A percentile compares a stretch with the other conserved stretches of the same genome.
These are phyloP conservation scores for Lithophane semibrunnea DNA, from an alignment of 2,888 invertebrate species.

Conservation along the genomic window DNA sequence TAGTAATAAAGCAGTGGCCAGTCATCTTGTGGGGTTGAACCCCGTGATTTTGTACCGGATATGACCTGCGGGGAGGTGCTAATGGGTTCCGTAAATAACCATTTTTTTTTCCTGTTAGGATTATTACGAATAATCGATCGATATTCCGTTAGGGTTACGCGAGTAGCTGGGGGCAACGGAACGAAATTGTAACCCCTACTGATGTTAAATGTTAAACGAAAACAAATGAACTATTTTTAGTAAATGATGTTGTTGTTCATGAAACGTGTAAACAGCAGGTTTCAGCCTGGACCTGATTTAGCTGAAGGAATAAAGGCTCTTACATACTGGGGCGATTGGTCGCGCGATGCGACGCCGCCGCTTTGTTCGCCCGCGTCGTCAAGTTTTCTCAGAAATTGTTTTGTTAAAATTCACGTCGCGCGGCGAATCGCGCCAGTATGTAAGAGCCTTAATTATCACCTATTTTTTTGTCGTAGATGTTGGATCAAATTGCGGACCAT, in stretches of 20 bases:
- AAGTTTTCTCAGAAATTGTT: too few species aligned
- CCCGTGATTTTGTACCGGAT: conserved; percentile 86
- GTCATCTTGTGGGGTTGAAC: conserved; percentile 80
- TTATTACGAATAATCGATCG: conserved; percentile 73
- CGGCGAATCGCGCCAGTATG: too few species aligned
- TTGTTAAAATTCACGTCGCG: too few species aligned
- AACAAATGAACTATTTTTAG: too few species aligned
- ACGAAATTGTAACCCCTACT: conserved; percentile 30
- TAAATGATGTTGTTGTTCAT: background rate
- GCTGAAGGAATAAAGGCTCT: too few species aligned
- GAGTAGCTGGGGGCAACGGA: conserved; percentile 60
- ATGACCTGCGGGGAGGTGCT: conserved; percentile 83
- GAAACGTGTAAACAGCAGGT: background rate
- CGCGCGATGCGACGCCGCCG: too few species aligned
- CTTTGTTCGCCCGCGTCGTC: too few species aligned
- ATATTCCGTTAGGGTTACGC: conserved; percentile 71
- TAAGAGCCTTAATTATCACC: background rate
- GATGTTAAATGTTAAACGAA: background rate
- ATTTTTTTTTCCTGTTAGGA: conserved; percentile 71
- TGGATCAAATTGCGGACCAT: background rate
- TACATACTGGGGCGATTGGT: too few species aligned
- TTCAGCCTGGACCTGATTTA: background rate
- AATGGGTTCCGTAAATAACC: conserved; percentile 83
- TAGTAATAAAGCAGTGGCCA: conserved; percentile 72
- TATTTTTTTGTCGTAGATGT: background rate